Percentiles rank a stretch among this genome's conserved stretches.
These are phyloP conservation scores for Leuciscus idus DNA, from an alignment of 2,113 vertebrate genomes.

Conservation along the genomic window DNA sequence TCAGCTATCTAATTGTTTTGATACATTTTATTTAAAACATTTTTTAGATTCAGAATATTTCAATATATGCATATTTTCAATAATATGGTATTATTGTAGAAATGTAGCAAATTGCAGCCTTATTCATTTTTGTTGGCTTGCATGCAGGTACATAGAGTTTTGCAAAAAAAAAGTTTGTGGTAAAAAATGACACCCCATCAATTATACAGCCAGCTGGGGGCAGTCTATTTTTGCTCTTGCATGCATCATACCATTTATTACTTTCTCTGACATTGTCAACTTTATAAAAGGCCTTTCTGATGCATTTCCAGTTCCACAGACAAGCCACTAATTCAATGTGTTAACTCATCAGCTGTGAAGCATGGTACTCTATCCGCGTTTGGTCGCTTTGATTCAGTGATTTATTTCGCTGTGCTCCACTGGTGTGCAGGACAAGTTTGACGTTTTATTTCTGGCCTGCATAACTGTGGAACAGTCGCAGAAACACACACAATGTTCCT, in stretches of 20 bases:
- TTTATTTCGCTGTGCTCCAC: conserved; percentile 25
- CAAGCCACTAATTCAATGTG: conserved; percentile 20
- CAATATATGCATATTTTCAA: too few species aligned
- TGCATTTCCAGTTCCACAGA: background rate
- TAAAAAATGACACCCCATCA: background rate
- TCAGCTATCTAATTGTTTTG: too few species aligned
- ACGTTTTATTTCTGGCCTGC: conserved; percentile 24
- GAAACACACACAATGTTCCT: background rate
- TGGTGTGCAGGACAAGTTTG: conserved; percentile 37
- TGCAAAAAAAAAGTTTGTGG: too few species aligned
- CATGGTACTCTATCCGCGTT: conserved; percentile 9
- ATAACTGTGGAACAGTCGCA: conserved; percentile 42
- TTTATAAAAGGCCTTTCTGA: background rate
- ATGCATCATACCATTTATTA: background rate
- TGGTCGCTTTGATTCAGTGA: conserved; percentile 41
- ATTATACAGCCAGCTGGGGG: background rate
- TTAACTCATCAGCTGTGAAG: conserved; percentile 20
- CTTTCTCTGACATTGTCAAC: conserved; percentile 22
- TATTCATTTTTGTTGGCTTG: too few species aligned
- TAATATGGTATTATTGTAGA: too few species aligned
- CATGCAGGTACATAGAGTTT: too few species aligned
- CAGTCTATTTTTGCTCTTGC: background rate
- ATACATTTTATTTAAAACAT: too few species aligned
- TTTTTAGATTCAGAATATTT: too few species aligned
- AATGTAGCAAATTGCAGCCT: too few species aligned